Evolutionary conservation across 2,113 vertebrate species (phyloP).

Genomic region (Pterocles burchelli): DNA sequence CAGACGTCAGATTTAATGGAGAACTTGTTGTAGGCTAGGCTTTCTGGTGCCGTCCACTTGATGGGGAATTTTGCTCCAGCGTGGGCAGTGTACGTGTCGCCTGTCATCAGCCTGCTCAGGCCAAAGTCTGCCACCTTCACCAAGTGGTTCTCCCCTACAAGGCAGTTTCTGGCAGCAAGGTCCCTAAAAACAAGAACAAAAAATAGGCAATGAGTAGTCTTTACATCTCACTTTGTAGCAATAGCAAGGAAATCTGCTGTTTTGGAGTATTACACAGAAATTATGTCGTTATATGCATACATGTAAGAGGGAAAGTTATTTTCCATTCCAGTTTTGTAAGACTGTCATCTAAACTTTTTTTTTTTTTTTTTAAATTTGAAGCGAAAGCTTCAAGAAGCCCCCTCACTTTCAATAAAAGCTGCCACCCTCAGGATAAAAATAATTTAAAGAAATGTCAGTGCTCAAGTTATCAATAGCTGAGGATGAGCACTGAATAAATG

Average conservation of each 20-base stretch:
- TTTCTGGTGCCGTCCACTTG: constrained; percentile 98
- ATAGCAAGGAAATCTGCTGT: background rate
- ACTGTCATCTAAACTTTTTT: background rate
- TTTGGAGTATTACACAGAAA: constrained; percentile 8
- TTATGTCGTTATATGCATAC: background rate
- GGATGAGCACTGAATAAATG: constrained; percentile 23
- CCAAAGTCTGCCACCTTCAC: constrained; percentile 99
- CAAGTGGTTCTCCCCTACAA: constrained; percentile 98
- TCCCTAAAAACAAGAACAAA: constrained; percentile 79
- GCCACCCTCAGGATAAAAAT: constrained; percentile 69
- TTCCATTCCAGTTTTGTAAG: background rate
- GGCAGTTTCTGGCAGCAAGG: constrained; percentile 96
- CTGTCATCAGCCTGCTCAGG: constrained; percentile 95
- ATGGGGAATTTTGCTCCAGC: constrained; percentile 98
- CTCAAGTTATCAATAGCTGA: constrained; percentile 57
- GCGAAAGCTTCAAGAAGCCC: constrained; percentile 59
- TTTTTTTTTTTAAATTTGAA: constrained; percentile 11
- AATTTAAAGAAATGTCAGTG: constrained; percentile 63
- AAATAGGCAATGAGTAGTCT: background rate
- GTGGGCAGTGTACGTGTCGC: constrained; percentile 94
- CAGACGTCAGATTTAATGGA: constrained; percentile 99
- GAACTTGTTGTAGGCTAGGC: constrained; percentile 98
- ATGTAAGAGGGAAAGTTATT: constrained; percentile 38
- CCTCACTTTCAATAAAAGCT: constrained; percentile 70
- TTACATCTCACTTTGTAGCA: background rate